A percentile compares a stretch with the other conserved stretches of the same genome.
These are phyloP conservation scores for Hoplias malabaricus DNA, from an alignment of 2,113 vertebrate species.

Conservation along the genomic window DNA sequence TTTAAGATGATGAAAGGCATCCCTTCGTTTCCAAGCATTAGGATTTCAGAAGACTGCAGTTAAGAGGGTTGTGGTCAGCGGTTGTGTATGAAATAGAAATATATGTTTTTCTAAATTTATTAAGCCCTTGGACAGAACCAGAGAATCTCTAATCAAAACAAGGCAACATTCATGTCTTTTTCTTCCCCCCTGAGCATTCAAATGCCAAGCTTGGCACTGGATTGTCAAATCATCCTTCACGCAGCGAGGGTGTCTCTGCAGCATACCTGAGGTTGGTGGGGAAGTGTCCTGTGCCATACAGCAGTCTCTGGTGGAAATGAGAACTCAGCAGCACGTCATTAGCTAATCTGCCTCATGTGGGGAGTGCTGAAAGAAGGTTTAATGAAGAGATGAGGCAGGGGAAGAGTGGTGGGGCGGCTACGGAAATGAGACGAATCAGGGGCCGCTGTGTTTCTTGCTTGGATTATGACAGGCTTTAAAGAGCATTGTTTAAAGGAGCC, in stretches of 20 bases:
- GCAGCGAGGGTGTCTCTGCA: not conserved
- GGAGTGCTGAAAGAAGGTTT: not conserved
- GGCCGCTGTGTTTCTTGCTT: not conserved
- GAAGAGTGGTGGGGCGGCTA: not conserved
- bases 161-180: not conserved
- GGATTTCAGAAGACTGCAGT: conserved; percentile 4
- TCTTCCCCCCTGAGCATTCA: not conserved
- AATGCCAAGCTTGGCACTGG: not conserved
- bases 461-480: too few species aligned
- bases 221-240: not conserved
- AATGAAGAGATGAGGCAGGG: not conserved
- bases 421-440: not conserved
- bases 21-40: conserved; percentile 3
- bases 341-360: conserved; percentile 31
- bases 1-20: conserved; percentile 22
- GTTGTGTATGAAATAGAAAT: conserved; percentile 32
- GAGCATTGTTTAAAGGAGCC: too few species aligned
- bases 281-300: not conserved
- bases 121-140: not conserved
- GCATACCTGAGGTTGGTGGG: conserved; percentile 21
- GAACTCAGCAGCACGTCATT: conserved; percentile 27
- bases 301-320: conserved; percentile 12
- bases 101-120: conserved; percentile 30
- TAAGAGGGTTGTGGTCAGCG: conserved; percentile 35
- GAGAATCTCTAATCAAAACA: conserved; percentile 25